Conservation (phyloP, 2,797 vertebrate species). For the Leptodactylus fallax region DNA sequence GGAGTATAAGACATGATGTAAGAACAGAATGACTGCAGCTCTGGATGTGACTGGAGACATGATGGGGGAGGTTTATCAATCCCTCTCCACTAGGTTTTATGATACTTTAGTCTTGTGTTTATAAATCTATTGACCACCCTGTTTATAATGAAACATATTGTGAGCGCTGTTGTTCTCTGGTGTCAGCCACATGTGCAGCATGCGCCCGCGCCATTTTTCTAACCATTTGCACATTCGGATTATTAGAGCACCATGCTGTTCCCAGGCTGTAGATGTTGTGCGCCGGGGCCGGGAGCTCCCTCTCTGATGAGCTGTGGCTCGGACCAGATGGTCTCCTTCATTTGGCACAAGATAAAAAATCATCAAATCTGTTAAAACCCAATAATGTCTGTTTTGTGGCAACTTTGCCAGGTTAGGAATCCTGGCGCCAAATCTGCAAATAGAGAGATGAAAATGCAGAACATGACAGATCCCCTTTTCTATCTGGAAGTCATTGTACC, state of each 20-base stretch:
- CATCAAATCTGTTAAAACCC: not conserved
- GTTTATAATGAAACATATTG: no score
- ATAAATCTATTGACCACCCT: no score
- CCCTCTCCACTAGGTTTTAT: no score
- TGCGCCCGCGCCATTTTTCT: not conserved
- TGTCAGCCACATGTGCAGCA: not conserved
- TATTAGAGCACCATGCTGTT: not conserved
- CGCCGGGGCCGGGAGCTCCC: not conserved
- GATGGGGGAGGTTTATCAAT: no score
- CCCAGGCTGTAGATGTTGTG: not conserved
- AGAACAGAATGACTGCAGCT: no score
- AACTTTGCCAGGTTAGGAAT: not conserved
- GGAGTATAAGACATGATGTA: no score
- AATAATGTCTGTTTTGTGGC: not conserved
- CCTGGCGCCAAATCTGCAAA: not conserved
- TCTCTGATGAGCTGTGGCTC: not conserved
- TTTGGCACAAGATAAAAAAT: slow-evolving; percentile 3
- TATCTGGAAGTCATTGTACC: no score
- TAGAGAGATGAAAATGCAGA: not conserved
- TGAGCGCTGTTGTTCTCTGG: not conserved
- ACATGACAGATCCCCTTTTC: not conserved
- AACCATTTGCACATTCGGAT: not conserved
- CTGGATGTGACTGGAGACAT: no score
- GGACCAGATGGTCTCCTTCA: slow-evolving; percentile 32
- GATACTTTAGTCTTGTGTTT: no score